Conservation (phyloP, 1,140 invertebrate genomes). For the Plutomurus gul region DNA sequence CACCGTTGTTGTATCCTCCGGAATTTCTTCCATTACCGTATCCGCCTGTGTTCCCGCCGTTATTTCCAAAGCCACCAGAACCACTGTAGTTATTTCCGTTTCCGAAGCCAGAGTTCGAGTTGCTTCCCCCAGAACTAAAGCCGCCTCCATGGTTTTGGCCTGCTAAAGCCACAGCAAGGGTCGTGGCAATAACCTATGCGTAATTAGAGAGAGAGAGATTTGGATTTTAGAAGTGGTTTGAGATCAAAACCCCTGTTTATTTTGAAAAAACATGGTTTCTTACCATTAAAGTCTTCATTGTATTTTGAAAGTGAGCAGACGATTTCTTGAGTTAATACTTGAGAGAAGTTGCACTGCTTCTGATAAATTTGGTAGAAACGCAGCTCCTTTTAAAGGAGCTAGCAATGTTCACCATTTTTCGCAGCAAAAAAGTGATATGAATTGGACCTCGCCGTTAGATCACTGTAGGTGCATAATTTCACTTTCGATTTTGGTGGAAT, state of each 20-base stretch:
- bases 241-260: neutral
- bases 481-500: too few species aligned
- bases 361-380: too few species aligned
- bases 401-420: too few species aligned
- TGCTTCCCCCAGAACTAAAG: neutral
- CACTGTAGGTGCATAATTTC: too few species aligned
- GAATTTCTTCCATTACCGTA: neutral
- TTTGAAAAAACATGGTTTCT: too few species aligned
- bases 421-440: too few species aligned
- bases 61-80: neutral
- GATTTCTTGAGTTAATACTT: neutral
- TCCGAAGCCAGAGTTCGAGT: too few species aligned
- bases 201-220: neutral
- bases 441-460: too few species aligned
- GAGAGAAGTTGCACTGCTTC: neutral
- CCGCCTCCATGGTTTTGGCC: neutral
- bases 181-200: neutral
- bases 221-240: neutral
- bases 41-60: neutral
- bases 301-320: too few species aligned
- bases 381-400: too few species aligned
- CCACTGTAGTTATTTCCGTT: too few species aligned
- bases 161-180: neutral
- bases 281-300: conserved; percentile 15
- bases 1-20: neutral